These are phyloP conservation scores for Eristalis arbustorum DNA, from an alignment of 2,888 invertebrate genomes.

Conservation along the genomic window DNA sequence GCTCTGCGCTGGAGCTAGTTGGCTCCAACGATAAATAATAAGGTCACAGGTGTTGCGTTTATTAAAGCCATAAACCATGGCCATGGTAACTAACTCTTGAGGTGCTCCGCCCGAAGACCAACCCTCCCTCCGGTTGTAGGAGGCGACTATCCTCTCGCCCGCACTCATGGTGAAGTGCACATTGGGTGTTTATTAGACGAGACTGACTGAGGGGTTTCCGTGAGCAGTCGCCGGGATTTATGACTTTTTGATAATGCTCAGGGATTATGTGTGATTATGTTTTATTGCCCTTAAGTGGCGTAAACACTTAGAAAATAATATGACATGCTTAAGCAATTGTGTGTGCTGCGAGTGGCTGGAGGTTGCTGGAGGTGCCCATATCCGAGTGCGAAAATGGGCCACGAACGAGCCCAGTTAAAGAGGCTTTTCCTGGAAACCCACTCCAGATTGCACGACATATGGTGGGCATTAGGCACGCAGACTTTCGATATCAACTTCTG, in stretches of 20 bases:
- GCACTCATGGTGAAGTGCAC: constrained; percentile 53
- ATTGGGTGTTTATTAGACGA: constrained; percentile 66
- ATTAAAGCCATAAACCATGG: constrained; percentile 68
- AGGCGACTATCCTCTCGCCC: constrained; percentile 1
- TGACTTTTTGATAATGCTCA: constrained; percentile 67
- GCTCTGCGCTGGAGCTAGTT: constrained; percentile 23
- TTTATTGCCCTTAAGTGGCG: constrained; percentile 67
- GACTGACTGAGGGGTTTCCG: constrained; percentile 57
- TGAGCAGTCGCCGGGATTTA: constrained; percentile 60
- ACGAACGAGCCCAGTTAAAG: not conserved
- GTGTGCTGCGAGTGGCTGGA: not conserved
- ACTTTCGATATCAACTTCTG: not conserved
- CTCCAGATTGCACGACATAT: not conserved
- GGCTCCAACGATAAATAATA: constrained; percentile 58
- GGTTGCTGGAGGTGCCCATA: not conserved
- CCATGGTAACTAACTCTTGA: constrained; percentile 63
- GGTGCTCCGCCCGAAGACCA: constrained; percentile 4
- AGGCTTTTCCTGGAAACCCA: not conserved
- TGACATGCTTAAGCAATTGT: constrained; percentile 35
- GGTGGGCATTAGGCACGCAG: not conserved
- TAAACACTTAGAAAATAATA: constrained; percentile 61
- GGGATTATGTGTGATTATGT: constrained; percentile 68
- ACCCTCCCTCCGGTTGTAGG: constrained; percentile 17
- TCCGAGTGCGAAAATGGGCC: not conserved
- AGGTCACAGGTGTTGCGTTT: constrained; percentile 70